phyloP scores from a whole-genome alignment of 2,113 vertebrate genomes.

The Lanius collurio region DNA sequence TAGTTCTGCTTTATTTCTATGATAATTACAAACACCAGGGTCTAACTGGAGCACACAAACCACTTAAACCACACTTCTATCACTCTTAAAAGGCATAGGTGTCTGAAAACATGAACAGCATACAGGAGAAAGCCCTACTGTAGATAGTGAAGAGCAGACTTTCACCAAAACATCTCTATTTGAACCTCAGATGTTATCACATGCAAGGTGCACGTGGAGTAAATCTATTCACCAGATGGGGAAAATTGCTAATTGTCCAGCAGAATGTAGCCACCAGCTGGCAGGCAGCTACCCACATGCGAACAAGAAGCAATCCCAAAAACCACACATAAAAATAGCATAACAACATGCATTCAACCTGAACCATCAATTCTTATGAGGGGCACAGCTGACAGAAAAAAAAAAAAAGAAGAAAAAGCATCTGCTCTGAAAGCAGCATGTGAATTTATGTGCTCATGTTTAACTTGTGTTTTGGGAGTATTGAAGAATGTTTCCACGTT shows the following conservation, averaged over 20 bases:
- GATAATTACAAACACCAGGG: neutral
- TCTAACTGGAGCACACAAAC: neutral
- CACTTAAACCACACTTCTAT: neutral
- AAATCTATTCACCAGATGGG: slow-evolving; percentile 18
- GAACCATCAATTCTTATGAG: neutral
- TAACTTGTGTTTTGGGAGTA: neutral
- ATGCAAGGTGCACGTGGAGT: neutral
- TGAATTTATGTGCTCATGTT: neutral
- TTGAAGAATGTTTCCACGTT: rapidly evolving
- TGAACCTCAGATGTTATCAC: neutral
- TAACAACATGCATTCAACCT: neutral
- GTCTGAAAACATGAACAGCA: neutral
- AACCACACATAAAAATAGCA: slow-evolving; percentile 5
- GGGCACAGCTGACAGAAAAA: neutral
- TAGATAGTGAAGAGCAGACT: neutral
- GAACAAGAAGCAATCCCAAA: neutral
- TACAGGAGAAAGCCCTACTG: neutral
- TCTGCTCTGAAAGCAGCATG: neutral
- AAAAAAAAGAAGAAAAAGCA: neutral
- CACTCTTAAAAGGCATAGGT: neutral
- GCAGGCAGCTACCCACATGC: neutral
- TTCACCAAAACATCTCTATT: neutral
- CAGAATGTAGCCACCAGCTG: slow-evolving; percentile 42
- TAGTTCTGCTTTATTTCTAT: neutral
- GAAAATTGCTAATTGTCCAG: slow-evolving; percentile 43